Base-by-base conservation (phyloP, 1,140 invertebrate genomes). In the Trissolcus basalis region DNA sequence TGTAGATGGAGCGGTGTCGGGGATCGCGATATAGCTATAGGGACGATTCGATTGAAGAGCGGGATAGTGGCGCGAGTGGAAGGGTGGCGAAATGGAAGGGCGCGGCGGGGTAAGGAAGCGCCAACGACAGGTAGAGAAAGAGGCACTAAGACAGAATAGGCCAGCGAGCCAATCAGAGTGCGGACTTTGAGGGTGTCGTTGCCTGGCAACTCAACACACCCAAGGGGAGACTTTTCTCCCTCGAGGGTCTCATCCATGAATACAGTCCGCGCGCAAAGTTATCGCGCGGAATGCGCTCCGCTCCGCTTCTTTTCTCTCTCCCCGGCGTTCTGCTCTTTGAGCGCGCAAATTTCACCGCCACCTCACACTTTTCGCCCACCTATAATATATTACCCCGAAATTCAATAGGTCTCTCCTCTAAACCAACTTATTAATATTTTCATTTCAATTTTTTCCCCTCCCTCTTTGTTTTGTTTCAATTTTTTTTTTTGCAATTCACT, bases 121-220 rank as follows among this genome's bases (percentile, higher is more conserved):
- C 60, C 60, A 45, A 49, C 70, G 61, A 69, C 48, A 68, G 64
- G 58, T 41, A 77, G 72, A 71, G 73, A 77, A 81, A 70, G 76
- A 77, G 77, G 63, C 74, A 69, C 74, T 75, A 77, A 75, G 76
- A 79, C 61, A 80, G 74, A 76, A 64, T 59, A 71, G 59, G 54
- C 50, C n/a, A 68, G 68, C 55, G 77, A 68, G 79, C 73, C 76
- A 79, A 76, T 78, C 73, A 77, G 77, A 79, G 77, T 60, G 67
- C 73, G 77, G 73, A 78, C 76, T 78, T 71, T 50, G 70, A 77
- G 81, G 77, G 76, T 77, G 77, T 85, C 81, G 87, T 88, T 88
- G 86, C 87, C 80, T 78, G 79, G 87, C 86, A 88, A 88, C 87
- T 80, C 69, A 77, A 68, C 72, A 86, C 85, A 86, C 86, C 83